Percentiles rank a stretch among this genome's conserved stretches.
Conservation (phyloP, 2,797 vertebrate species). For the Thunnus albacares region DNA sequence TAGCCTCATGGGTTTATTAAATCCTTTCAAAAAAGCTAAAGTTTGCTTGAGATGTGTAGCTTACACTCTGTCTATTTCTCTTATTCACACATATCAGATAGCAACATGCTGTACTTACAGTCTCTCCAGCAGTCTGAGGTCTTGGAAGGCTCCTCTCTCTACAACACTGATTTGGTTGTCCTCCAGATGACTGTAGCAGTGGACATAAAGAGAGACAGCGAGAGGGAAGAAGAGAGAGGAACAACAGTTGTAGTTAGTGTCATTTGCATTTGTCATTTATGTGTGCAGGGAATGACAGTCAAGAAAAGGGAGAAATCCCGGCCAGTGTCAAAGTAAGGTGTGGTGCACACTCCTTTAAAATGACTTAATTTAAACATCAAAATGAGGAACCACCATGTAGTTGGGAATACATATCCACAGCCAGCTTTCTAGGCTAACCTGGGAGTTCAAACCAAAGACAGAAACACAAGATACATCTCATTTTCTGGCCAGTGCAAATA, state of each 20-base stretch:
- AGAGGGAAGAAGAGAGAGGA: constrained; percentile 1
- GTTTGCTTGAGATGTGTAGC: constrained; percentile 8
- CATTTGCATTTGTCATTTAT: background rate
- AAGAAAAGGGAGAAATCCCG: background rate
- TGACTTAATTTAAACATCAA: constrained; percentile 15
- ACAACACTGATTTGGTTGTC: constrained; percentile 97
- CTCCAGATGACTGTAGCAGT: constrained; percentile 91
- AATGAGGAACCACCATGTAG: background rate
- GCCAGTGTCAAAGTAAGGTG: background rate
- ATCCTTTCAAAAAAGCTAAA: background rate
- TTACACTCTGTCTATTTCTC: background rate
- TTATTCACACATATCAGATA: background rate
- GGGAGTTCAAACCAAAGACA: constrained; percentile 15
- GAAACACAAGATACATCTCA: constrained; percentile 46
- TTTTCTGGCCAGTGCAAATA: constrained; percentile 51
- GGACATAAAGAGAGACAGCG: constrained; percentile 38
- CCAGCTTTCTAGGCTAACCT: constrained; percentile 18
- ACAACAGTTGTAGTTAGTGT: constrained; percentile 29
- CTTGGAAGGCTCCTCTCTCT: constrained; percentile 97
- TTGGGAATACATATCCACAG: background rate
- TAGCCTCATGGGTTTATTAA: background rate
- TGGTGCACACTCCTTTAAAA: background rate
- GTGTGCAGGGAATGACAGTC: background rate
- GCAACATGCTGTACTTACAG: constrained; percentile 89
- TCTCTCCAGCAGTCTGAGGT: constrained; percentile 96